Evolutionary conservation across 1,140 invertebrate genomes (phyloP).

Genomic region (Calosoma granatense): DNA sequence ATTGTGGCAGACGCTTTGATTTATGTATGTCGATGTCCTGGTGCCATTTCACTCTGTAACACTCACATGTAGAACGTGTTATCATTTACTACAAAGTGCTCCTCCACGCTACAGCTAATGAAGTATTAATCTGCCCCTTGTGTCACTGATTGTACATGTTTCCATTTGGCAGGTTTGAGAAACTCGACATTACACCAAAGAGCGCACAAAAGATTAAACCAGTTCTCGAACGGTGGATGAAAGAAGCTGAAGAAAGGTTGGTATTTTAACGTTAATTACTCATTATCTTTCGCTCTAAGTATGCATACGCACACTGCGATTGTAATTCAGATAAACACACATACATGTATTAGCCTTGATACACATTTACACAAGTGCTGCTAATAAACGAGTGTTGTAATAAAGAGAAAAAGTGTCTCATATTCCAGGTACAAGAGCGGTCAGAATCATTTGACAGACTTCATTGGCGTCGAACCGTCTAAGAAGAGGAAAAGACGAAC

Average conservation of each 20-base stretch:
- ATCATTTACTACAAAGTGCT: conserved; percentile 2
- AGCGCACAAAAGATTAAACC: conserved; percentile 99
- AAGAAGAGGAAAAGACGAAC: conserved; percentile 94
- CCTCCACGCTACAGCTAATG: not conserved
- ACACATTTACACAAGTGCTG: too few relatives aligned
- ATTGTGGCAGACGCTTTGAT: not conserved
- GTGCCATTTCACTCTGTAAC: conserved; percentile 38
- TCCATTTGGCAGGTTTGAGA: conserved; percentile 84
- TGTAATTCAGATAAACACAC: not conserved
- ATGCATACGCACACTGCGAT: too few relatives aligned
- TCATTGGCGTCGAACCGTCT: conserved; percentile 90
- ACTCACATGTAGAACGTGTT: not conserved
- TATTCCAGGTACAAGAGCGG: conserved; percentile 78
- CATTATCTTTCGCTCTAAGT: not conserved
- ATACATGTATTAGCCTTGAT: too few relatives aligned
- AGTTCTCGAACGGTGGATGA: conserved; percentile 96
- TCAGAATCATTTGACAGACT: conserved; percentile 86
- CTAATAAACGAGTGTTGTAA: not conserved
- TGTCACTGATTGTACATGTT: not conserved
- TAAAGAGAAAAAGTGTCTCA: conserved; percentile 22
- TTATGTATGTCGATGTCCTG: conserved; percentile 57
- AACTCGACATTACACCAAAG: conserved; percentile 98
- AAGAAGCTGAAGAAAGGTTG: conserved; percentile 93
- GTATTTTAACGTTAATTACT: conserved; percentile 30
- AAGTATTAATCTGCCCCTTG: not conserved